These are phyloP conservation scores for Anguilla marmorata DNA, from an alignment of 2,797 vertebrate genomes.

Conservation along the genomic window DNA sequence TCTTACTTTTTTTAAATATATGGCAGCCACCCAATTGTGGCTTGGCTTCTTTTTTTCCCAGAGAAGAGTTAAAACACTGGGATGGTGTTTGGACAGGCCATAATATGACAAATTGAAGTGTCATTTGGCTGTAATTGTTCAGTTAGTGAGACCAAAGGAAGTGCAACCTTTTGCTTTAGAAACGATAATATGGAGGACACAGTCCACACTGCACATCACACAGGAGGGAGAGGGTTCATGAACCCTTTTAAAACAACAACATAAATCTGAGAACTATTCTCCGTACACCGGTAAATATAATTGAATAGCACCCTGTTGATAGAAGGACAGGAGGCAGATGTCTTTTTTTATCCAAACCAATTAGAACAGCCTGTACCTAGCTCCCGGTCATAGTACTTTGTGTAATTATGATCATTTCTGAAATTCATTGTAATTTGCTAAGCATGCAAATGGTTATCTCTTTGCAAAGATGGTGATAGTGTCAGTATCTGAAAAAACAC, in stretches of 20 bases:
- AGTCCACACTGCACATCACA: constrained; percentile 48
- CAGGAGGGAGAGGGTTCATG: constrained; percentile 56
- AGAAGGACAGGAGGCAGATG: constrained; percentile 45
- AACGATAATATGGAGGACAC: constrained; percentile 63
- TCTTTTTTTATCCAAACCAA: constrained; percentile 52
- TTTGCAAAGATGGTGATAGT: constrained; percentile 52
- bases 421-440: background rate
- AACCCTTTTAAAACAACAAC: constrained; percentile 56
- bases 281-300: constrained; percentile 60
- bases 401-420: constrained; percentile 50
- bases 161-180: constrained; percentile 56
- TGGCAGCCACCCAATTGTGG: background rate
- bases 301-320: constrained; percentile 43
- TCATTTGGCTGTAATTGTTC: constrained; percentile 56
- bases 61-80: constrained; percentile 42
- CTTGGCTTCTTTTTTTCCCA: background rate
- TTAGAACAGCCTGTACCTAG: constrained; percentile 58
- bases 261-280: constrained; percentile 61
- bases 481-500: constrained; percentile 73
- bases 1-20: background rate
- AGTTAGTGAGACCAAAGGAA: constrained; percentile 44
- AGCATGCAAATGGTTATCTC: constrained; percentile 61
- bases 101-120: constrained; percentile 54
- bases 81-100: constrained; percentile 58
- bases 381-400: constrained; percentile 55